phyloP scores from a whole-genome alignment of 2,888 invertebrate species.

The Steinernema hermaphroditum region DNA sequence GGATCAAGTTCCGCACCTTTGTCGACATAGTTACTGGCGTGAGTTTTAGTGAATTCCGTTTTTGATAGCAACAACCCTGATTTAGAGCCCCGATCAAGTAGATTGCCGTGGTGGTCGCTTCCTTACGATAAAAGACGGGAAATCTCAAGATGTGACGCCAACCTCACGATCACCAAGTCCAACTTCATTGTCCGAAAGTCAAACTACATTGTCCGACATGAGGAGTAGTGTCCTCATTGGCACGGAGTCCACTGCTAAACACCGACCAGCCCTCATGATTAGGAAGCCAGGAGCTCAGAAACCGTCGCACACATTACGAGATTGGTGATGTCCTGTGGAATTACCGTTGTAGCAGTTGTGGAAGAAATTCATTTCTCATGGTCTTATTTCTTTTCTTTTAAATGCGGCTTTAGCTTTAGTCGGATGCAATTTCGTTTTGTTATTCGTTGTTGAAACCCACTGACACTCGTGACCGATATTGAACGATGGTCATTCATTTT shows the following conservation, averaged over 20 bases:
- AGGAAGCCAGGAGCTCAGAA: not conserved
- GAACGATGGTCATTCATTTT: no score
- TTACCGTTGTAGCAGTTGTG: no score
- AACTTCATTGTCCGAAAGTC: not conserved
- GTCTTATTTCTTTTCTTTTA: no score
- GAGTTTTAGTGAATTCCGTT: not conserved
- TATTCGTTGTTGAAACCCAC: no score
- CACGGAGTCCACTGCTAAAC: not conserved
- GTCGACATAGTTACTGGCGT: not conserved
- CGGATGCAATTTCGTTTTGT: no score
- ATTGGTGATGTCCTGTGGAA: not conserved
- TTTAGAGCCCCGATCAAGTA: not conserved
- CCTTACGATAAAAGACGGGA: not conserved
- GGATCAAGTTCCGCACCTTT: not conserved
- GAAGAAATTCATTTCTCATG: no score
- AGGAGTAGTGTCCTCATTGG: no score
- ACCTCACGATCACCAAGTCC: no score
- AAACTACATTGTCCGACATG: not conserved
- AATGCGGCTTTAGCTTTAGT: no score
- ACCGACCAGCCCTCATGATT: not conserved
- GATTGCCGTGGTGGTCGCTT: slow-evolving; percentile 6
- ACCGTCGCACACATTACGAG: not conserved
- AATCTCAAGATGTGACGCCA: no score
- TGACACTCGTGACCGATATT: no score
- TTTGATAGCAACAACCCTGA: not conserved